Evolutionary conservation across 2,888 invertebrate species (phyloP).

Genomic region (Corbicula japonica): DNA sequence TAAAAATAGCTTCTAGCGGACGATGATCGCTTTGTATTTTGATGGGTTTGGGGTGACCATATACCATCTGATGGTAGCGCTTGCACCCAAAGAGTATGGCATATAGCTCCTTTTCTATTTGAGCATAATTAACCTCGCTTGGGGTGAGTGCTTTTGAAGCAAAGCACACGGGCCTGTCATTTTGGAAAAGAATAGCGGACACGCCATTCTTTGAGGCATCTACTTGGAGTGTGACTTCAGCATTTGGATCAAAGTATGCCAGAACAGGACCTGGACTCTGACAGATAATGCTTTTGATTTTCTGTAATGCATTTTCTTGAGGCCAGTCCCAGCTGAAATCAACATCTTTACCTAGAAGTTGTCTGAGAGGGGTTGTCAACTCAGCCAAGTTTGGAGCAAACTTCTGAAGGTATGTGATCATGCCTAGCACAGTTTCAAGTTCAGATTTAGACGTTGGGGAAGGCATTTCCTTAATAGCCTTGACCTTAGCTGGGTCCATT

Average conservation of each 20-base stretch:
- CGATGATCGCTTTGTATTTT: too few species aligned
- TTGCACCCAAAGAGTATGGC: neutral
- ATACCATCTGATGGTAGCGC: constrained; percentile 3
- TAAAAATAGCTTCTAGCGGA: too few species aligned
- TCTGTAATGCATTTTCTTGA: constrained; percentile 38
- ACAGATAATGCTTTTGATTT: constrained; percentile 30
- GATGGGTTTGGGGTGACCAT: too few species aligned
- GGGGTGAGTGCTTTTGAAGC: constrained; percentile 70
- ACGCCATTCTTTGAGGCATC: constrained; percentile 68
- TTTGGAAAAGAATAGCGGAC: constrained; percentile 69
- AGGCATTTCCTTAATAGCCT: neutral
- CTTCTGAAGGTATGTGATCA: constrained; percentile 37
- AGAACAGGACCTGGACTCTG: constrained; percentile 49
- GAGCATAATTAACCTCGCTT: constrained; percentile 49
- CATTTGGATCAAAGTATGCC: constrained; percentile 55
- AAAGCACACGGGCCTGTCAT: constrained; percentile 67
- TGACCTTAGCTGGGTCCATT: constrained; percentile 3
- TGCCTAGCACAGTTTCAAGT: constrained; percentile 31
- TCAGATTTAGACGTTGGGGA: neutral
- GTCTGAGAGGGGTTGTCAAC: constrained; percentile 37
- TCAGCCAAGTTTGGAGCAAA: constrained; percentile 53
- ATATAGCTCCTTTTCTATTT: neutral
- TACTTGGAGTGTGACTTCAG: constrained; percentile 54
- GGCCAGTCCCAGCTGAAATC: constrained; percentile 32
- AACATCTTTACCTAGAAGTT: constrained; percentile 29